Evolutionary conservation across 2,113 vertebrate genomes (phyloP).

Genomic region (Paramormyrops kingsleyae): DNA sequence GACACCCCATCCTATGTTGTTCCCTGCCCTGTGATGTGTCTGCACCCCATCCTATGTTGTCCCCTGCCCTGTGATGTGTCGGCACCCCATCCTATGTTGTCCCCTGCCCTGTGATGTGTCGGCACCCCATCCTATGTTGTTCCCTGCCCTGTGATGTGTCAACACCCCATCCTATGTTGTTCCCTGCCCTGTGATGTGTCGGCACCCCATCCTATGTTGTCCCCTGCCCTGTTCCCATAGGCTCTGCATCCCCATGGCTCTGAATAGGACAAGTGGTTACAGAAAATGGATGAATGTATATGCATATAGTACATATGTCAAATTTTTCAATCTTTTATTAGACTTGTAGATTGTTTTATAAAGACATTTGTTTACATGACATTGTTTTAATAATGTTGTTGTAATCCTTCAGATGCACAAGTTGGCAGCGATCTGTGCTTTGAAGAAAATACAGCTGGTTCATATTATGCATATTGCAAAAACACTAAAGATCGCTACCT

Average conservation of each 20-base stretch:
- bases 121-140: no score
- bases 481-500: slow-evolving; percentile 43
- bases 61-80: no score
- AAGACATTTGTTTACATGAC: background rate
- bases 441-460: slow-evolving; percentile 50
- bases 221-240: background rate
- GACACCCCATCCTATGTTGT: no score
- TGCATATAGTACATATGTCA: background rate
- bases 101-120: no score
- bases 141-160: no score
- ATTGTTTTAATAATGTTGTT: background rate
- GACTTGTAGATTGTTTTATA: background rate
- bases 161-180: no score
- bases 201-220: no score
- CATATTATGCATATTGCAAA: slow-evolving; percentile 62
- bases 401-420: slow-evolving; percentile 49
- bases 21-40: no score
- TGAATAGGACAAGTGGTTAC: background rate
- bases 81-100: no score
- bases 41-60: no score
- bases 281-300: background rate
- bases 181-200: no score
- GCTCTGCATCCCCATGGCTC: background rate
- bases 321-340: background rate
- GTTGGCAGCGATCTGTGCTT: slow-evolving; percentile 61